phyloP scores from a whole-genome alignment of 2,888 invertebrate genomes.

The Bugulina stolonifera region DNA sequence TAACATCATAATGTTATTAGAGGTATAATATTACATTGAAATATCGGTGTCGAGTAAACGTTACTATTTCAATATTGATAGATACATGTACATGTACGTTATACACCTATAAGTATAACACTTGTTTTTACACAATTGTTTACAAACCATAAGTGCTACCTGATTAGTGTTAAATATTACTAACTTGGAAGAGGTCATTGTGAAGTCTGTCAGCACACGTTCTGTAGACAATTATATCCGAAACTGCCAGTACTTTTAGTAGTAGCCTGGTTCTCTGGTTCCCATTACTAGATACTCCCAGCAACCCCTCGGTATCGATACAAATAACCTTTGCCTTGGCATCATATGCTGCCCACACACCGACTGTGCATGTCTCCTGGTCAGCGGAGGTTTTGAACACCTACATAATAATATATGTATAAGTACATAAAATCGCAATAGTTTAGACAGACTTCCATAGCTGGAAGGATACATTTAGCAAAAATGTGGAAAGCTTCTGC shows the following conservation, averaged over 20 bases:
- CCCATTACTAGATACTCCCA: conserved; percentile 61
- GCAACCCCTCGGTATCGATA: conserved; percentile 74
- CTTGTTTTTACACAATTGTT: too few species aligned
- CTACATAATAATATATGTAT: conserved; percentile 35
- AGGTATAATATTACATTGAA: too few species aligned
- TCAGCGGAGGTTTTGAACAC: conserved; percentile 64
- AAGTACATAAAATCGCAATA: neutral
- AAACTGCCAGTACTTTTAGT: conserved; percentile 73
- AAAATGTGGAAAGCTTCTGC: too few species aligned
- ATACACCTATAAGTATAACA: too few species aligned
- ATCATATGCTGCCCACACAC: conserved; percentile 73
- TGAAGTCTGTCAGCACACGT: conserved; percentile 70
- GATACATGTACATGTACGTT: too few species aligned
- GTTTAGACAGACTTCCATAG: too few species aligned
- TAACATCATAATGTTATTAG: too few species aligned
- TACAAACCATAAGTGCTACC: too few species aligned
- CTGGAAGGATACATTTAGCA: too few species aligned
- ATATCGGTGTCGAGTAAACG: too few species aligned
- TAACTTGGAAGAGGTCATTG: conserved; percentile 64
- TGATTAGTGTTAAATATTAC: too few species aligned
- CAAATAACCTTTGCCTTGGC: conserved; percentile 63
- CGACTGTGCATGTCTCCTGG: conserved; percentile 68
- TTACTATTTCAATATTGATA: too few species aligned
- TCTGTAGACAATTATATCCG: conserved; percentile 72
- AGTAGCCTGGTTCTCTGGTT: conserved; percentile 65